Percentiles rank a stretch among this genome's conserved stretches.
phyloP scores from a whole-genome alignment of 2,888 invertebrate species.

The Drosophila neutralis region DNA sequence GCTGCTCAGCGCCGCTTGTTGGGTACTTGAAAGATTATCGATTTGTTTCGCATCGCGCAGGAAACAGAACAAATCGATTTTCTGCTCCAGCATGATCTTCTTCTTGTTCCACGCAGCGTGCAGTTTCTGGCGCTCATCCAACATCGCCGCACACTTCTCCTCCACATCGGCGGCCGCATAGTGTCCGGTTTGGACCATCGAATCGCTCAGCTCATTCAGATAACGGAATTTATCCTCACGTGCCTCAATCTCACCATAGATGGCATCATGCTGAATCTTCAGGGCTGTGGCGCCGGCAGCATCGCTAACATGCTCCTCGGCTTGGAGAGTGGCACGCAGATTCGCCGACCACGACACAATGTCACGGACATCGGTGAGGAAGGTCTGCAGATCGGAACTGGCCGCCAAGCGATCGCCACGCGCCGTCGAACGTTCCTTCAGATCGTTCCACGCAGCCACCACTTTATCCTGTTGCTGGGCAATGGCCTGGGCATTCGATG shows the following conservation, averaged over 20 bases:
- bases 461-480: conserved; percentile 94
- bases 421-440: conserved; percentile 93
- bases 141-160: conserved; percentile 90
- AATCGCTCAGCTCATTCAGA: conserved; percentile 91
- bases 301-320: conserved; percentile 93
- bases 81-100: conserved; percentile 94
- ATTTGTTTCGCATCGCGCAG: conserved; percentile 96
- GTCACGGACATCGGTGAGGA: conserved; percentile 94
- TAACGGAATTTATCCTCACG: conserved; percentile 92
- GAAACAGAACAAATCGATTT: conserved; percentile 97
- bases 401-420: conserved; percentile 93
- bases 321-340: conserved; percentile 90
- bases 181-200: conserved; percentile 94
- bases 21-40: conserved; percentile 93
- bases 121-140: conserved; percentile 91
- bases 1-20: conserved; percentile 91
- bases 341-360: conserved; percentile 94
- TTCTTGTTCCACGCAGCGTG: conserved; percentile 95
- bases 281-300: conserved; percentile 92
- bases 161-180: conserved; percentile 92
- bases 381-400: conserved; percentile 95
- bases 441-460: conserved; percentile 93
- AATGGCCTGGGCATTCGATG: conserved; percentile 96
- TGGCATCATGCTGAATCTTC: conserved; percentile 92
- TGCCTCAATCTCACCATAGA: conserved; percentile 94